Base-by-base conservation (phyloP, 2,888 invertebrate genomes). In the Coleophora flavipennella region DNA sequence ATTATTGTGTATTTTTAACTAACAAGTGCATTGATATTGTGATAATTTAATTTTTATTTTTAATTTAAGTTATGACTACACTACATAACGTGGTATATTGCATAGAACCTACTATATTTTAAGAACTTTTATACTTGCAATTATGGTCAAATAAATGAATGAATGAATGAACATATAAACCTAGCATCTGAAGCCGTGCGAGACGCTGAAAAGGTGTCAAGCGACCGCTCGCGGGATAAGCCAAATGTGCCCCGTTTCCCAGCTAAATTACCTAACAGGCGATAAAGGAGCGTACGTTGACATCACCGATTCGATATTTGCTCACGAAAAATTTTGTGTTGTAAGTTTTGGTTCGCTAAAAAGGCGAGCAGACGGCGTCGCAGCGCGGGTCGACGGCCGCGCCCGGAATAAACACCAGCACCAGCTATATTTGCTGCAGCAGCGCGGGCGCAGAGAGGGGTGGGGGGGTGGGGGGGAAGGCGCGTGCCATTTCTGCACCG, bases 301-400 rank as follows among this genome's bases (percentile, higher is more conserved):
- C 77, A 70, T 74, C 70, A 54, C 47, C 57, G 64, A 20, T 29
- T 29, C 10, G 29, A 70, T 75, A 72, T 75, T 74, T 63, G 64
- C 65, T 71, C 65, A 74, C 74, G 73, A 83, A 83, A 83, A 79
- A 73, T 73, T 55, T 62, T 67, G 58, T 67, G 70, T 75, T 76
- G 72, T 78, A 73, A 76, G 73, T 66, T 59, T 68, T 68, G 20
- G 70, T 73, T 74, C 71, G 74, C 78, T 81, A 80, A 81, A 80
- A 79, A 78, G 81, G 81, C 75, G 75, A 69, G 71, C 77, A 84
- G 83, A 84, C 84, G 80, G 84, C 84, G 84, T 81, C 81, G 81
- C 81, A 80, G 74, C 80, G 78, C 76, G 80, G 83, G 84, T 84
- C 84, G 84, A 73, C 83, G 84, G 67, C 80, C 84, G 77, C 74